Evolutionary conservation across 2,888 invertebrate species (phyloP).

Genomic region (Diplazon laetatorius): DNA sequence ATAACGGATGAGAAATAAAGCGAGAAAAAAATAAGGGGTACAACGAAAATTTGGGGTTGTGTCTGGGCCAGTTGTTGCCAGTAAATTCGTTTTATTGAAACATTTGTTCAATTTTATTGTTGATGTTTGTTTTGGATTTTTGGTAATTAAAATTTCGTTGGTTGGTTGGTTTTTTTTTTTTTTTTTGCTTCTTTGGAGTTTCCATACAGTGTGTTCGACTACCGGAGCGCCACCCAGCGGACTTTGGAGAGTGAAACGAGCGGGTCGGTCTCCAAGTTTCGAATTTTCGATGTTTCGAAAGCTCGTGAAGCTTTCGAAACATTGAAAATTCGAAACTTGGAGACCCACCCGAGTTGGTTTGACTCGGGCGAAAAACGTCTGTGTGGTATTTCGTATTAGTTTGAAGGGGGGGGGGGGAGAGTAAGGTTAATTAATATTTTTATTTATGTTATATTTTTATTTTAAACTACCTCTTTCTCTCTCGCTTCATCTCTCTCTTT

Average conservation of each 20-base stretch:
- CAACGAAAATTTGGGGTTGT: conserved; percentile 28
- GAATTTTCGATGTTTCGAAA: conserved; percentile 17
- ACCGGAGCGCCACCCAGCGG: conserved; percentile 54
- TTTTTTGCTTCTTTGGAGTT: too few relatives aligned
- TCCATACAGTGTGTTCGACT: conserved; percentile 44
- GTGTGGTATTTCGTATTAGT: too few relatives aligned
- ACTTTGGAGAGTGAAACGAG: conserved; percentile 49
- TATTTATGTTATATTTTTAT: conserved; percentile 31
- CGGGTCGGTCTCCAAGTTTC: too few relatives aligned
- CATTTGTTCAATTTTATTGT: conserved; percentile 17
- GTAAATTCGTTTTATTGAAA: conserved; percentile 34
- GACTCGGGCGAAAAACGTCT: too few relatives aligned
- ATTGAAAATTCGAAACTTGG: neutral
- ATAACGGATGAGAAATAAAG: conserved; percentile 34
- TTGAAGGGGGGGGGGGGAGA: too few relatives aligned
- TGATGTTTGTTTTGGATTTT: too few relatives aligned
- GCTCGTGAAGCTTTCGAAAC: conserved; percentile 14
- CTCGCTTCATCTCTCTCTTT: conserved; percentile 36
- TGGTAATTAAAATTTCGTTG: too few relatives aligned
- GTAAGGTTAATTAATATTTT: too few relatives aligned
- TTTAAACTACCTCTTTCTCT: conserved; percentile 40
- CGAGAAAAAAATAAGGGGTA: conserved; percentile 28
- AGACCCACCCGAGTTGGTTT: too few relatives aligned
- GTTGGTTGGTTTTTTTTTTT: too few relatives aligned
- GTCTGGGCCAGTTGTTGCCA: conserved; percentile 41